Evolutionary conservation across 1,140 invertebrate genomes (phyloP).

Genomic region (Macrobrachium rosenbergii): DNA sequence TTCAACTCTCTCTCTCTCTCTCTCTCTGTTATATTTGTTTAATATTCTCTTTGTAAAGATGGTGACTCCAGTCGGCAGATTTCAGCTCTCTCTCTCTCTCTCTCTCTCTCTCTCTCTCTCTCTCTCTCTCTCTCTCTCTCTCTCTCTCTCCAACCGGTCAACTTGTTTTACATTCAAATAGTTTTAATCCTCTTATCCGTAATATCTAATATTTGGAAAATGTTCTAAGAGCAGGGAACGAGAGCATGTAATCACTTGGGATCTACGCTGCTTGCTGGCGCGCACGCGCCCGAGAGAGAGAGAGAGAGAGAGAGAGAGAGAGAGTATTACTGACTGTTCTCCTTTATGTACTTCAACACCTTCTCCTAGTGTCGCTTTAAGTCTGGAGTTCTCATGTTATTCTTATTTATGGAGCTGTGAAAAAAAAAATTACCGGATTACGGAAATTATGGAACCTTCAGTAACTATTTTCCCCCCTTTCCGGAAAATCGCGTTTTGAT

Average conservation of each 20-base stretch:
- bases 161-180: background rate
- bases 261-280: no score
- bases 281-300: no score
- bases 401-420: no score
- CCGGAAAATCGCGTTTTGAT: no score
- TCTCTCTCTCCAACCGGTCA: background rate
- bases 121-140: background rate
- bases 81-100: background rate
- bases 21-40: no score
- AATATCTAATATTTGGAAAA: no score
- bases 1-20: background rate
- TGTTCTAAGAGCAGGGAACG: background rate
- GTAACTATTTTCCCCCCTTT: no score
- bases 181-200: no score
- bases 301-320: constrained; percentile 9
- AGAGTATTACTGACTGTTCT: background rate
- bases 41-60: no score
- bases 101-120: background rate
- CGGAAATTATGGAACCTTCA: no score
- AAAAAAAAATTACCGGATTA: no score
- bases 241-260: background rate
- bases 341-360: background rate
- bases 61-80: background rate
- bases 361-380: background rate
- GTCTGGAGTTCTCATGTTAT: no score